Evolutionary conservation across 2,797 vertebrate genomes (phyloP), one percentile per base, ranked within the genome.

Genomic region (Tragopan temminckii): DNA sequence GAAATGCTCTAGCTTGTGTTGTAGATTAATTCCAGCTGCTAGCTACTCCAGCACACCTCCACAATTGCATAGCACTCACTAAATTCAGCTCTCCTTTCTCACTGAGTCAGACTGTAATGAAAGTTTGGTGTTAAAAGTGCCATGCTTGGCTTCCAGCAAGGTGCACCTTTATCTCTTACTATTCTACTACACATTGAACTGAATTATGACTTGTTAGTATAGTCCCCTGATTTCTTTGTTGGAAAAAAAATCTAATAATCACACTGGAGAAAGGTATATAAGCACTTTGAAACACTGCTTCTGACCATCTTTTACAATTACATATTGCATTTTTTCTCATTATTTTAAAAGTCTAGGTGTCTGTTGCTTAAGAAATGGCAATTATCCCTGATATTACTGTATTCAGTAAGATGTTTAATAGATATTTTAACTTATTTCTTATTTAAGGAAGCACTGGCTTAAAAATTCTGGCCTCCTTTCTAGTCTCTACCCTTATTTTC

Each of bases 1-100:
- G 76, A 15, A 89, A 72, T 80, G 84, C n/a, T n/a, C 46, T 31
- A 85, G 85, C 64, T 82, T 87, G 83, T 77, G 78, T 92, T 94
- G 74, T 9, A 62, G 81, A 94, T 95, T 21, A 76, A 66, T 92
- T 93, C 81, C 90, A 95, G 91, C 93, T 96, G 94, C 74, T 77
- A 31, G 36, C 36, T 53, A 1, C 45, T 52, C 64, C 66, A 85
- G 58, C 71, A 55, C 64, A 71, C 78, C 58, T 70, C 5, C 0
- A n/a, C 40, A 68, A 24, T 36, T 50, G 33, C 68, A 24, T 11
- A 77, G 61, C 29, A 7, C 62, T 82, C 21, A 31, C 38, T 57
- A 66, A 76, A 66, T 43, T 52, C 40, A 66, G 11, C n/a, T 94
- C 35, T 85, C 25, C 18, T 50, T 53, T n/a, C 78, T 50, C 75